A percentile compares a stretch with the other conserved stretches of the same genome.
phyloP scores from a whole-genome alignment of 2,113 vertebrate species.

The Pelecanoides urinatrix region DNA sequence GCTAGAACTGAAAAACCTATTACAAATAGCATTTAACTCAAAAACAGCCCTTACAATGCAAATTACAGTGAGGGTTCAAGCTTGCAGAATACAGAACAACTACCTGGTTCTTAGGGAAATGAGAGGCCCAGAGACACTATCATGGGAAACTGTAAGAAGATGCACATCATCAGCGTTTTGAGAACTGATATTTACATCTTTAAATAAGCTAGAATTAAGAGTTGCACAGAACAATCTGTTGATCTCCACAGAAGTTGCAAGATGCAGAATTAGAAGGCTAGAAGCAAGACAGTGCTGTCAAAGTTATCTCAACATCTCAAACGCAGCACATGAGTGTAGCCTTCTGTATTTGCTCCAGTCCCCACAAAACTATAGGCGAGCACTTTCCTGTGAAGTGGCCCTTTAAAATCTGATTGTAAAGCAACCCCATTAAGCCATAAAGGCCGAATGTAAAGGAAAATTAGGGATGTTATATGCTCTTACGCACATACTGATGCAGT shows the following conservation, averaged over 20 bases:
- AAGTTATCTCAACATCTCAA: background rate
- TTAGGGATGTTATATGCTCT: background rate
- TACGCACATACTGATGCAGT: background rate
- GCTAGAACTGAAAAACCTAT: background rate
- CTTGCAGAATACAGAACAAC: background rate
- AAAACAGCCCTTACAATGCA: background rate
- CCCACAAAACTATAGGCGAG: background rate
- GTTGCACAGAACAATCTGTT: background rate
- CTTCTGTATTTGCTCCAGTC: background rate
- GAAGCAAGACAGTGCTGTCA: background rate
- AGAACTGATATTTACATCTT: background rate
- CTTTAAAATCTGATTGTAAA: background rate
- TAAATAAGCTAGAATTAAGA: background rate
- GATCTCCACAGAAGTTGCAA: accelerated
- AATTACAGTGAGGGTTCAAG: background rate
- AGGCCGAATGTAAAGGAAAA: background rate
- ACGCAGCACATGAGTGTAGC: background rate
- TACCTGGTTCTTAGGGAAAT: background rate
- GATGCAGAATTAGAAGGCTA: background rate
- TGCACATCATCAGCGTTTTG: background rate
- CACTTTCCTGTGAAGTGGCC: background rate
- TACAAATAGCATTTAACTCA: background rate
- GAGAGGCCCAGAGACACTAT: background rate
- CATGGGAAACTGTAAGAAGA: background rate
- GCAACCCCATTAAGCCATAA: background rate